Evolutionary conservation across 2,888 invertebrate species (phyloP), one percentile per base, ranked within the genome.

Genomic region (Polydrusus cervinus): DNA sequence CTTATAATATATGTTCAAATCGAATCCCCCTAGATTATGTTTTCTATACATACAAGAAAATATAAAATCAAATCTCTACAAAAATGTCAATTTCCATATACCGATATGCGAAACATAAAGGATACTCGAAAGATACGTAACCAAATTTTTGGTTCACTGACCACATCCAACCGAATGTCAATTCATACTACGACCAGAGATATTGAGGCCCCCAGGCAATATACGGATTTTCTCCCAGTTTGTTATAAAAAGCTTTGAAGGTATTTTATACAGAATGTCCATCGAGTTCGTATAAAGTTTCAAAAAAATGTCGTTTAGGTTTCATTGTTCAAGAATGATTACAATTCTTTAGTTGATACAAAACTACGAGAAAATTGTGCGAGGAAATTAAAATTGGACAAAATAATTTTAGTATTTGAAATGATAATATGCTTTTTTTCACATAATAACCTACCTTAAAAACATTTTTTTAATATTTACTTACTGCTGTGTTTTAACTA

Each of bases 81-180:
- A 65, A 47, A 49, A 65, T 65, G 45, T 65, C 65, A 49, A 65
- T 65, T 65, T 65, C 13, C 43, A 49, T 51, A 18, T 30, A 47
- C 47, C 25, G 49, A 47, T 47, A 38, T 51, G 47, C 65, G 30
- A 30, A 65, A 47, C 49, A 51, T 34, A 65, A 65, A 34, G 65
- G 49, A 47, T 49, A 49, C 47, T 51, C 47, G 47, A 16, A 65
- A 65, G 49, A 65, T 51, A 65, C 65, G 49, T 65, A 49, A 49
- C 47, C 65, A 30, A 65, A 34, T 45, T 51, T 65, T 65, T 65
- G 65, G 47, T 65, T 65, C 65, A 65, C 65, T 65, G 65, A 65
- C 65, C 65, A 65, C 43, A 51, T 65, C 65, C 20, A 65, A 60
- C 38, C 30, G 65, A 65, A 65, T 51, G 65, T 49, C 34, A 65